phyloP scores from a whole-genome alignment of 2,113 vertebrate species.

The Anser cygnoides region DNA sequence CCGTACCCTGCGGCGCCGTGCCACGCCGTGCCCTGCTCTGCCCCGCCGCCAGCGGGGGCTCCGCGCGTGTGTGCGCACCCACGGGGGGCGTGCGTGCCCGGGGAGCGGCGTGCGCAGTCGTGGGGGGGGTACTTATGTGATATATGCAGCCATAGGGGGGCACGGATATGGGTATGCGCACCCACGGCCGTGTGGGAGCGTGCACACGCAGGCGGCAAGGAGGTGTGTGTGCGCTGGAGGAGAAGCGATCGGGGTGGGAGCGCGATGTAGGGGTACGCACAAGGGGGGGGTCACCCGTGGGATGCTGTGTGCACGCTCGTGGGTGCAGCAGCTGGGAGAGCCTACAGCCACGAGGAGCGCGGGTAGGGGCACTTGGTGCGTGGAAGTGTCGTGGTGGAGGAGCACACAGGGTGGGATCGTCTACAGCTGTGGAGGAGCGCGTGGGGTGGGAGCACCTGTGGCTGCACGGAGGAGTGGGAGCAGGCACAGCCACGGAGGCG shows the following conservation, averaged over 20 bases:
- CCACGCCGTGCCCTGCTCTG: rapidly evolving
- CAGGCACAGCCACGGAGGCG: not conserved
- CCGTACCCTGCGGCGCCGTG: too few relatives aligned
- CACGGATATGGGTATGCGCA: rapidly evolving
- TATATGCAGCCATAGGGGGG: too few relatives aligned
- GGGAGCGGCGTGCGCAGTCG: too few relatives aligned
- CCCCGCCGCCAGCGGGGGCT: not conserved
- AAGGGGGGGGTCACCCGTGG: rapidly evolving
- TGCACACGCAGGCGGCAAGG: rapidly evolving
- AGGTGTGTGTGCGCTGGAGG: not conserved
- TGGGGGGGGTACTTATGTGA: too few relatives aligned
- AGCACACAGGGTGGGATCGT: not conserved
- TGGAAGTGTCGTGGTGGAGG: not conserved
- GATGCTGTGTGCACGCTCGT: rapidly evolving
- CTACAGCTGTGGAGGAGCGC: not conserved
- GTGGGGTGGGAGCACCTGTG: rapidly evolving
- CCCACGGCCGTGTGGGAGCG: rapidly evolving
- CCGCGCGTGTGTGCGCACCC: too few relatives aligned
- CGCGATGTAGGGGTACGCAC: too few relatives aligned
- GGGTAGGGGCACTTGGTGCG: too few relatives aligned
- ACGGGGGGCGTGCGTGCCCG: too few relatives aligned
- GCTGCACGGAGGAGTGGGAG: not conserved
- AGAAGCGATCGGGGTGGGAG: too few relatives aligned
- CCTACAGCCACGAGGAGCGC: not conserved
- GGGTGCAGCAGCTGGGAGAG: rapidly evolving